Base-by-base conservation (phyloP, 2,888 invertebrate species). In the Vesta saturnalis region DNA sequence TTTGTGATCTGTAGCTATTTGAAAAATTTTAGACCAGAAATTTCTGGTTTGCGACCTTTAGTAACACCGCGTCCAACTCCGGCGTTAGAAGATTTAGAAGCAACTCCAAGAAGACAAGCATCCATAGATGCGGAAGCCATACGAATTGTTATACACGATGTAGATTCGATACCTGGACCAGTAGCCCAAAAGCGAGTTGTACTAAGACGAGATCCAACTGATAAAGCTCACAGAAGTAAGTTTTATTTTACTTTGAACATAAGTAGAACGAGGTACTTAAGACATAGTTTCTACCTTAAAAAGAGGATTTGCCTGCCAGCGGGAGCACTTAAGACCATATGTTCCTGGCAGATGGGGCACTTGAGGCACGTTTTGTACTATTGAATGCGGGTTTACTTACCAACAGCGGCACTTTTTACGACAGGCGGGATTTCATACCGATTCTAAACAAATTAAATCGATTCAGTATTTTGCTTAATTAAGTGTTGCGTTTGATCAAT, bases 91-190 rank as follows among this genome's bases (percentile, higher is more conserved):
- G 87, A 89, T 72, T 86, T 90, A 75, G 90, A 90, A 77, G 86
- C 89, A 21, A 87, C 89, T 71, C 86, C 89, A 43, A 84, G 93
- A 49, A 87, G 95, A 3, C 95, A 95, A 80, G 93, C 94, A 79
- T 94, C 95, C 16, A 93, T 93, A 69, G 95, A 95, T 79, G 95
- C 95, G 0, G 95, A 96, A 82, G 94, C 94, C 72, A 96, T 96
- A 78, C 92, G 95, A 82, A 96, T 96, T 75, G 95, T 96, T 74
- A 96, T 96, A 78, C 95, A 96, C 80, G 95, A 96, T 82, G 95
- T 96, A 12, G 95, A 96, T 83, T 93, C 93, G 69, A 89, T 89
- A 43, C 85, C 88, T 68, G 85, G 86, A 64, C 85, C 89, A 74
- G 87, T 88, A 74, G 87, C 93, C 22, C 93, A 93, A 75, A 87